Evolutionary conservation across 2,113 vertebrate species (phyloP).

Genomic region (Pundamilia nyererei): DNA sequence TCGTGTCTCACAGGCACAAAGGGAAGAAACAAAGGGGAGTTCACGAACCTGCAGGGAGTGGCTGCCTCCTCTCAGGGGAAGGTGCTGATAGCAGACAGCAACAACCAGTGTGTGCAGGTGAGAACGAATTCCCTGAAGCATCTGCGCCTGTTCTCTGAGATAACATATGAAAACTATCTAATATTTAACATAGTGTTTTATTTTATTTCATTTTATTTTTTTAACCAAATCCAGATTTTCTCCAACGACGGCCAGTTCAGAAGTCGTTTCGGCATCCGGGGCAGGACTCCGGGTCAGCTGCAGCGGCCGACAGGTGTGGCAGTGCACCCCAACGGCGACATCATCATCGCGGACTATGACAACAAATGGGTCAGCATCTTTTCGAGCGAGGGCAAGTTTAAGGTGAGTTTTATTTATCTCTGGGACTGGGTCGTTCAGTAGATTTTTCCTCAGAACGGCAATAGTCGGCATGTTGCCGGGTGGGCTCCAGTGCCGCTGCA

Average conservation of each 20-base stretch:
- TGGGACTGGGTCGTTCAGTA: background rate
- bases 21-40: slow-evolving; percentile 98
- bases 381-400: slow-evolving; percentile 94
- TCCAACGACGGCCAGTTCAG: slow-evolving; percentile 93
- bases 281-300: slow-evolving; percentile 89
- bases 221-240: slow-evolving; percentile 78
- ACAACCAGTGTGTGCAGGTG: slow-evolving; percentile 99
- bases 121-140: background rate
- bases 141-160: background rate
- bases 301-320: slow-evolving; percentile 94
- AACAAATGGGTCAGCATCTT: slow-evolving; percentile 99
- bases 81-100: slow-evolving; percentile 96
- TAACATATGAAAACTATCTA: background rate
- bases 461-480: background rate
- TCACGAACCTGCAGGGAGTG: slow-evolving; percentile 97
- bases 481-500: background rate
- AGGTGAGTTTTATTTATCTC: slow-evolving; percentile 67
- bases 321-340: slow-evolving; percentile 91
- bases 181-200: background rate
- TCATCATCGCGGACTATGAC: slow-evolving; percentile 97
- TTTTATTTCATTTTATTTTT: background rate
- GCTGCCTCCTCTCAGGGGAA: slow-evolving; percentile 86
- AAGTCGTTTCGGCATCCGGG: slow-evolving; percentile 91
- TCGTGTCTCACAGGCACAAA: slow-evolving; percentile 80
- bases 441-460: background rate